Evolutionary conservation across 1,140 invertebrate species (phyloP).

Genomic region (Coboldia fuscipes): DNA sequence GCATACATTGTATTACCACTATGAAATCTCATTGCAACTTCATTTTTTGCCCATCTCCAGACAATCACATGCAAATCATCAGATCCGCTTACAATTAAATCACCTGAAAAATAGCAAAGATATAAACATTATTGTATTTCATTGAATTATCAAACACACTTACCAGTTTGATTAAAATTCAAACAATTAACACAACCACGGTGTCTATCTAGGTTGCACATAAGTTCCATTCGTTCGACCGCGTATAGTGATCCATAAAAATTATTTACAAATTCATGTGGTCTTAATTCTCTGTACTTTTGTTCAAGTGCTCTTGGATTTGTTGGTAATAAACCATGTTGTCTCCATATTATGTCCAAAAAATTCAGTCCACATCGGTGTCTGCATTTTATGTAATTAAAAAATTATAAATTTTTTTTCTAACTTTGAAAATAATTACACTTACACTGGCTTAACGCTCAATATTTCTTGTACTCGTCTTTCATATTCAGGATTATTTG

Average conservation of each 20-base stretch:
- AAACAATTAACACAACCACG: conserved; percentile 81
- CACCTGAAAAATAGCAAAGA: conserved; percentile 24
- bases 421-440: too few relatives aligned
- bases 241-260: conserved; percentile 65
- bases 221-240: conserved; percentile 60
- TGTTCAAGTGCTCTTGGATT: too few relatives aligned
- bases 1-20: conserved; percentile 64
- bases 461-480: too few relatives aligned
- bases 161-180: conserved; percentile 60
- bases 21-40: conserved; percentile 36
- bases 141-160: conserved; percentile 4
- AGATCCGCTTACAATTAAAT: conserved; percentile 64
- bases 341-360: too few relatives aligned
- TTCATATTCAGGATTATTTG: too few relatives aligned
- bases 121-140: not conserved
- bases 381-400: too few relatives aligned
- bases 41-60: conserved; percentile 75
- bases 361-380: too few relatives aligned
- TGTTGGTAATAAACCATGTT: too few relatives aligned
- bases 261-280: conserved; percentile 35
- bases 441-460: too few relatives aligned
- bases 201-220: conserved; percentile 58
- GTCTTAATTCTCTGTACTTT: too few relatives aligned
- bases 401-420: too few relatives aligned
- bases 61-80: conserved; percentile 71